Percentiles rank a stretch among this genome's conserved stretches.
Conservation (phyloP, 2,888 invertebrate species). For the Eustalomyia histrio region DNA sequence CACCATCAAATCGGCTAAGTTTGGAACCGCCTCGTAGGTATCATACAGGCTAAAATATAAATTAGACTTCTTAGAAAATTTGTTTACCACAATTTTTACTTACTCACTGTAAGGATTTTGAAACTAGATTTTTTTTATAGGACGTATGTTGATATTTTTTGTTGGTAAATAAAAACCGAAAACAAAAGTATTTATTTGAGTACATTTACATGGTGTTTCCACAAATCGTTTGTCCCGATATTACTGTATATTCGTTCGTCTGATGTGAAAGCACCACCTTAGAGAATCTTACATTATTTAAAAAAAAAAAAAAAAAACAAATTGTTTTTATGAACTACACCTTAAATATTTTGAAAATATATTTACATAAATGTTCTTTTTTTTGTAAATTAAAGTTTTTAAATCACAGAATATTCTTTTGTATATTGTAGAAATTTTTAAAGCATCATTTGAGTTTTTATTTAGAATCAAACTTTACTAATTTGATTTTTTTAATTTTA, state of each 20-base stretch:
- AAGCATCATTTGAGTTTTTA: background rate
- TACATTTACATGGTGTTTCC: too few relatives aligned
- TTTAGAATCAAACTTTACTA: constrained; percentile 4
- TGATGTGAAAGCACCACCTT: too few relatives aligned
- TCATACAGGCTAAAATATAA: too few relatives aligned
- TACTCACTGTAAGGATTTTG: constrained; percentile 46
- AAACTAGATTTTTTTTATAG: constrained; percentile 33
- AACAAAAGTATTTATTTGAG: constrained; percentile 28
- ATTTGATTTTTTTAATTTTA: background rate
- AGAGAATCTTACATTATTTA: constrained; percentile 27
- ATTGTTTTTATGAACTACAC: constrained; percentile 35
- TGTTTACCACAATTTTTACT: constrained; percentile 25
- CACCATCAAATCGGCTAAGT: too few relatives aligned
- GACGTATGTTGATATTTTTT: constrained; percentile 62
- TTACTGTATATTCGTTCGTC: too few relatives aligned
- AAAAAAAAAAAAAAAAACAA: constrained; percentile 20
- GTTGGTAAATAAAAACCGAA: constrained; percentile 29
- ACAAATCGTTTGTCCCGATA: too few relatives aligned
- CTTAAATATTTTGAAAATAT: constrained; percentile 13
- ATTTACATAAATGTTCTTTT: background rate
- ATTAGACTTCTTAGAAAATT: background rate
- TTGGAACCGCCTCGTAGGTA: too few relatives aligned
- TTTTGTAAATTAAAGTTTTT: constrained; percentile 19
- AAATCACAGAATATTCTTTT: constrained; percentile 42
- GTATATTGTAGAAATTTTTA: constrained; percentile 31